Base-by-base conservation (phyloP, 2,888 invertebrate genomes). In the Sinelater perroti region DNA sequence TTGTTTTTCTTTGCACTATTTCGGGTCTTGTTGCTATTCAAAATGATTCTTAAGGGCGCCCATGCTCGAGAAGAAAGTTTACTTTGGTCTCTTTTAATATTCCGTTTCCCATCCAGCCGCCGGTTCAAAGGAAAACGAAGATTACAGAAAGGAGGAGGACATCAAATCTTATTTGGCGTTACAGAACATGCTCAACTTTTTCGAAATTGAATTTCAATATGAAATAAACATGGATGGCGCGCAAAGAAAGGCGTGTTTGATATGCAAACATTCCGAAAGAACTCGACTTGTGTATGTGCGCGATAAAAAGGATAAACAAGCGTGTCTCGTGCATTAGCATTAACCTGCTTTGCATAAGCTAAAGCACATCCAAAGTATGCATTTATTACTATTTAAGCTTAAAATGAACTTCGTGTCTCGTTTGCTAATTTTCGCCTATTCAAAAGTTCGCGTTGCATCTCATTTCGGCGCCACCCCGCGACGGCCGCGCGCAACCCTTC, bases 1-100 rank as follows among this genome's bases (percentile, higher is more conserved):
- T 74, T 75, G 72, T 74, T 76, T 75, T 73, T 75, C 74, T 74
- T 73, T 72, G 71, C 72, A 73, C 72, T 72, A 74, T 73, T 73
- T 70, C 69, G 62, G 62, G 56, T 70, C 70, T 71, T 73, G 71
- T 71, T 70, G 62, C 65, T 66, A 66, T 67, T 65, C 61, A 62
- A 62, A 63, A 63, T 60, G 60, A 61, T 57, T 56, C 60, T 58
- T 60, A 56, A 59, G 58, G 51, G 55, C 55, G 47, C 55, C 57
- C 60, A 56, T 56, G 53, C 54, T 53, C 49, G 38, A 55, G 49
- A 47, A 40, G 57, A 68, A 67, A 69, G 67, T 69, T 70, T 70
- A 68, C 68, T 69, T 68, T 69, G 66, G 67, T 66, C 67, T 68
- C 64, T 68, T 69, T 69, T 69, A 69, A 70, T 70, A 69, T 70